phyloP scores from a whole-genome alignment of 1,140 invertebrate genomes.

The Metopolophium dirhodum region DNA sequence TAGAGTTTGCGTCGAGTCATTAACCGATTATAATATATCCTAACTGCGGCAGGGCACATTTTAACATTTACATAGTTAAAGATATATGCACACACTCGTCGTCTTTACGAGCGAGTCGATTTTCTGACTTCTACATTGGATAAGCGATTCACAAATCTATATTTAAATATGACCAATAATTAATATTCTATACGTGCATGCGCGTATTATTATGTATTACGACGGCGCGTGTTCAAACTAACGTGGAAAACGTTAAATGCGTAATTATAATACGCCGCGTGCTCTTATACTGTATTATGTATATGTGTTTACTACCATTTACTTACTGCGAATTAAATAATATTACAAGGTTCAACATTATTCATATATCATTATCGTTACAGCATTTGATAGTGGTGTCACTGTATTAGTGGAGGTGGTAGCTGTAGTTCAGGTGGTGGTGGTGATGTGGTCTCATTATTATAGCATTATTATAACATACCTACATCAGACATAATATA shows the following conservation, averaged over 20 bases:
- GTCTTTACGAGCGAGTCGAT: neutral
- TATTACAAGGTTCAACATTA: neutral
- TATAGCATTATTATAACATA: neutral
- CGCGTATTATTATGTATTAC: neutral
- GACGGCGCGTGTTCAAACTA: neutral
- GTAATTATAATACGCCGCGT: neutral
- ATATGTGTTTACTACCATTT: neutral
- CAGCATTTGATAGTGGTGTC: neutral
- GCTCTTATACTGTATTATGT: neutral
- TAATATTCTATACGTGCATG: neutral
- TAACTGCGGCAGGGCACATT: neutral
- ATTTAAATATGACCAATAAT: neutral
- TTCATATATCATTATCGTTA: neutral
- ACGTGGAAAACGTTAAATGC: neutral
- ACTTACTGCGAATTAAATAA: neutral
- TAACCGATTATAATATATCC: neutral
- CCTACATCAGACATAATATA: too few relatives aligned
- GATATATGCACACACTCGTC: neutral
- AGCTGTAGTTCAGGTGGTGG: neutral
- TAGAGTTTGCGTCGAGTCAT: too few relatives aligned
- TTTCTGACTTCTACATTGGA: neutral
- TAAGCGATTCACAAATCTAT: neutral
- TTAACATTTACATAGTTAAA: neutral
- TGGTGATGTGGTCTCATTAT: neutral
- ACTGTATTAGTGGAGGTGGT: too few relatives aligned